Evolutionary conservation across 1,140 invertebrate species (phyloP).

Genomic region (Lucilia cuprina): DNA sequence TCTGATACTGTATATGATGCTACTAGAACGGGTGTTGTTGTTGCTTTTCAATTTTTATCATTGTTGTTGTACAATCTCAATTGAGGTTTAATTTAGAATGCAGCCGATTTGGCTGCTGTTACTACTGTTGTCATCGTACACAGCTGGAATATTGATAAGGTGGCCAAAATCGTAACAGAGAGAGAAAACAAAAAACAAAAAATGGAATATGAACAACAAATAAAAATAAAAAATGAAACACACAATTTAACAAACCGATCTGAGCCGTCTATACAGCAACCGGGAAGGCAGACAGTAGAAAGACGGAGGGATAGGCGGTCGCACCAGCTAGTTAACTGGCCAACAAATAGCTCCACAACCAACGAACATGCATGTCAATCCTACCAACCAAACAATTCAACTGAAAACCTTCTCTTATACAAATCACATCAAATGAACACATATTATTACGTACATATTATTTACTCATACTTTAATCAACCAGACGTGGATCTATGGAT

Average conservation of each 20-base stretch:
- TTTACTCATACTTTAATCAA: neutral
- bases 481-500: neutral
- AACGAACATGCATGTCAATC: neutral
- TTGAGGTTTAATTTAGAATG: slow-evolving; percentile 53
- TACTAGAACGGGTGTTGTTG: neutral
- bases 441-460: neutral
- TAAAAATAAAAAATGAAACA: slow-evolving; percentile 14
- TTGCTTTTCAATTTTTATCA: neutral
- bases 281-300: neutral
- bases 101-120: slow-evolving; percentile 37
- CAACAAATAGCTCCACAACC: neutral
- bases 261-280: neutral
- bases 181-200: neutral
- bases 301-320: too few species aligned
- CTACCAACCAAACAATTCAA: neutral
- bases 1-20: neutral
- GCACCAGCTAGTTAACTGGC: too few species aligned
- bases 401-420: neutral
- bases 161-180: slow-evolving; percentile 38
- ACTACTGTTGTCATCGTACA: slow-evolving; percentile 47
- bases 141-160: slow-evolving; percentile 59
- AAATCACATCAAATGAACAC: slow-evolving; percentile 8
- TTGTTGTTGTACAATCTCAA: slow-evolving; percentile 23
- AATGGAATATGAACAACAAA: neutral
- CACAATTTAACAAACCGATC: slow-evolving; percentile 22